Conservation (phyloP, 2,888 invertebrate genomes). For the Melipona bicolor region DNA sequence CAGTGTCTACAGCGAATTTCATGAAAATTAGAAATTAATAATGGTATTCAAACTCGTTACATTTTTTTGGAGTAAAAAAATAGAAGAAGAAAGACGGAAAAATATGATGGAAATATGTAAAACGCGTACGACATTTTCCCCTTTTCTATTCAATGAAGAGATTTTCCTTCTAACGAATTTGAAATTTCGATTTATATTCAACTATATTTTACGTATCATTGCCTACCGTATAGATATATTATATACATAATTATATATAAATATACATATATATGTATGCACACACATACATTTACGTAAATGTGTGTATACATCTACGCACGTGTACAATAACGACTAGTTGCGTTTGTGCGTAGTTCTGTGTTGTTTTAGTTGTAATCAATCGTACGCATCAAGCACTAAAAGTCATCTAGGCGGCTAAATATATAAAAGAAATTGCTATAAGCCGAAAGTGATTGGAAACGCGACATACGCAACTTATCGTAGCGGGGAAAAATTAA, state of each 20-base stretch:
- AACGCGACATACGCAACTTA: neutral
- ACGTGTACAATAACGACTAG: neutral
- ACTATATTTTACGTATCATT: conserved; percentile 71
- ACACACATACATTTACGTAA: conserved; percentile 19
- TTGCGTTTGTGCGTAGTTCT: conserved; percentile 24
- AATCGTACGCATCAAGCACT: conserved; percentile 30
- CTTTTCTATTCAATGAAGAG: conserved; percentile 36
- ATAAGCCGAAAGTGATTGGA: neutral
- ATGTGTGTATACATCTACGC: conserved; percentile 15
- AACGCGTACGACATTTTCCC: conserved; percentile 49
- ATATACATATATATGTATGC: conserved; percentile 37
- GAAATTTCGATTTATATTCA: conserved; percentile 66
- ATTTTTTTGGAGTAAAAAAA: neutral
- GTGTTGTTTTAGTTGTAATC: conserved; percentile 33
- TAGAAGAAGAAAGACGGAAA: neutral
- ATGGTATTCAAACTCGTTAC: conserved; percentile 6
- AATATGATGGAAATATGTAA: neutral
- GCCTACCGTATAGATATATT: conserved; percentile 68
- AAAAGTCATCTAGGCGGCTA: conserved; percentile 23
- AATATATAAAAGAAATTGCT: conserved; percentile 9
- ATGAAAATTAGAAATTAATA: conserved; percentile 19
- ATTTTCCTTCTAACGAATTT: conserved; percentile 37
- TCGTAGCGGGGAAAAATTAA: conserved; percentile 2
- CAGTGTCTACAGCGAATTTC: conserved; percentile 42
- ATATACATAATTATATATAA: conserved; percentile 28